Evolutionary conservation across 2,113 vertebrate species (phyloP), one percentile per base, ranked within the genome.

Genomic region (Syngnathus scovelli): DNA sequence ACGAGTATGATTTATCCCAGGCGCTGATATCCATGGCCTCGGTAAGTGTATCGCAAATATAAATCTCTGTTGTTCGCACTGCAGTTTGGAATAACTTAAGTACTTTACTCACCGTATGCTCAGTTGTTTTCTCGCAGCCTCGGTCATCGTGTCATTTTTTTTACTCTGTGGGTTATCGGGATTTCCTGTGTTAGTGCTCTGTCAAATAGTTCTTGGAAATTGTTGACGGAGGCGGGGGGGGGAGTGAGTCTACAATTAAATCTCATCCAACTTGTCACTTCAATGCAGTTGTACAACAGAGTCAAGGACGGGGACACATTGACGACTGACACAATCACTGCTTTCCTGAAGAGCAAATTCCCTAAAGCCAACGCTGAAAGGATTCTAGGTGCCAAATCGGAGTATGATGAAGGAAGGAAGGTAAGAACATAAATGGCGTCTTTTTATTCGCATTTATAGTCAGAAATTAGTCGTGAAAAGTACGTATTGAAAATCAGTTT

Each of bases 361-460:
- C 94, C 96, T 59, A 83, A 88, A 46, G 92, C 91, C 78, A 87
- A 92, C 64, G 56, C 91, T 81, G 82, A 89, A 80, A 90, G 89
- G 75, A 91, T 99, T 83, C 83, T 97, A 1, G 93, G 84, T 64
- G 39, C 75, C 55, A 73, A 92, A 61, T 96, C 96, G 1, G 87
- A 88, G 21, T 95, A 94, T 11, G 95, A 97, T 77, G 78, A 87
- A 69, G 91, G 89, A 61, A 92, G 96, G 82, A 93, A 90, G 91
- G 97, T 95, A 89, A 19, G 63, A 6, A 38, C 41, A 75, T 63
- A 13, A 52, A 51, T 37, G 1, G 0, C 2, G 41, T 18, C 21
- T 0, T 68, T 3, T 6, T 36, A 38, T 55, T 66, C 49, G 2
- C 49, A 0, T 51, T 16, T 8, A 23, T 27, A 54, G 3, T n/a